Base-by-base conservation (phyloP, 2,888 invertebrate species). In the Brenthis hecate region DNA sequence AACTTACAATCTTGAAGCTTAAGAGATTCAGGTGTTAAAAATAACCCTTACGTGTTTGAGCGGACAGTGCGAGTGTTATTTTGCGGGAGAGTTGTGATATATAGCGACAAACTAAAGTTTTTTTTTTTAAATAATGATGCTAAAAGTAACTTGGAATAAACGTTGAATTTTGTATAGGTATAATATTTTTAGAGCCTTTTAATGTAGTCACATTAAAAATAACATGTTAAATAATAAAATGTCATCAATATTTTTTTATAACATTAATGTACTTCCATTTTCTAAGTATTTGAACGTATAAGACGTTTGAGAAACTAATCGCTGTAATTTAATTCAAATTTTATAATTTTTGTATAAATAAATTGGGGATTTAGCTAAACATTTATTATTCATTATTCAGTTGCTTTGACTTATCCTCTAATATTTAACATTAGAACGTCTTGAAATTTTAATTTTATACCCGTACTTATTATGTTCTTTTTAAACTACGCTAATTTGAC, bases 21-120 rank as follows among this genome's bases (percentile, higher is more conserved):
- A 74, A 72, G 73, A 75, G 75, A 74, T 74, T 73, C 75, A 73
- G 74, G 76, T 76, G 75, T 73, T 73, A 73, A 73, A 71, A 72
- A 79, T 76, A 75, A 70, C 71, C 67, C 55, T 70, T 74, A 71
- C 75, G 75, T 75, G 73, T 70, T 75, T 74, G 66, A 73, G 91
- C 78, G 92, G 65, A 58, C 70, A 71, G 71, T 72, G 62, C 63
- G 36, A 58, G 66, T 63, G 62, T 63, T 63, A 69, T 69, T 60
- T 66, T 70, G 63, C 66, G 64, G 63, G 70, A 56, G 68, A 56
- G 43, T 60, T 65, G 51, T 68, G 65, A 70, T 68, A 70, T 66
- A 68, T 68, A 66, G 66, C 62, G 62, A 56, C 67, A 63, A 56
- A 56, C 56, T 63, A 19, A 50, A 63, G 54, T 56, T 5, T 23